Conservation (phyloP, 2,888 invertebrate genomes). For the Idaea dimidiata region DNA sequence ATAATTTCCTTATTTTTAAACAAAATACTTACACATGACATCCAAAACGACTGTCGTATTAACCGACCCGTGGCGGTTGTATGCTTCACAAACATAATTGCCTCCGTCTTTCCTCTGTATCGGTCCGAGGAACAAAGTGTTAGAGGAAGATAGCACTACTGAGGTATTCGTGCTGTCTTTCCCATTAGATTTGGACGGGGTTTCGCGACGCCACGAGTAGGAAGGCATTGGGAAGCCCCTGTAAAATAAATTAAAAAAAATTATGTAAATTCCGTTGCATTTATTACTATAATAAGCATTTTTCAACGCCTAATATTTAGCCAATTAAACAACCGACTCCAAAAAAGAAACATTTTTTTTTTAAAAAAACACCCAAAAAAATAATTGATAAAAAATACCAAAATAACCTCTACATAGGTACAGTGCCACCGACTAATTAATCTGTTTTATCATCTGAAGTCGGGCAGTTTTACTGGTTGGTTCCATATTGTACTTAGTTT, state of each 20-base stretch:
- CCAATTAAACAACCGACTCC: no score
- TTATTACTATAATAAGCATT: no score
- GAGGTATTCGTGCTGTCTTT: constrained; percentile 57
- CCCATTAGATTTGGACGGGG: constrained; percentile 46
- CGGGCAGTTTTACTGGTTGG: no score
- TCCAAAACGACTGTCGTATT: constrained; percentile 86
- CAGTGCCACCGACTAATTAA: no score
- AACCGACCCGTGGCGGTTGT: constrained; percentile 89
- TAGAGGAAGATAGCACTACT: constrained; percentile 62
- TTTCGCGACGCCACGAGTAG: constrained; percentile 86
- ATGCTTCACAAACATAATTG: constrained; percentile 88
- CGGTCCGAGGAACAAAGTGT: constrained; percentile 78
- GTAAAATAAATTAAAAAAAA: constrained; percentile 18
- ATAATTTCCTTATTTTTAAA: background rate
- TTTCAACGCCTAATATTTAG: no score
- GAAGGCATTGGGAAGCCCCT: constrained; percentile 86
- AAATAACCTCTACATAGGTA: no score
- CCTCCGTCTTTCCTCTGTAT: constrained; percentile 87
- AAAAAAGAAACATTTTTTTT: no score
- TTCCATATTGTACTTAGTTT: no score
- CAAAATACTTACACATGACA: constrained; percentile 88
- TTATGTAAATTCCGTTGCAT: no score
- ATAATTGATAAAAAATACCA: no score
- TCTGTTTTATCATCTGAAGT: no score
- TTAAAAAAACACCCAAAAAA: no score